A percentile compares a stretch with the other conserved stretches of the same genome.
Evolutionary conservation across 1,140 invertebrate species (phyloP).

Genomic region (Anadara kagoshimensis): DNA sequence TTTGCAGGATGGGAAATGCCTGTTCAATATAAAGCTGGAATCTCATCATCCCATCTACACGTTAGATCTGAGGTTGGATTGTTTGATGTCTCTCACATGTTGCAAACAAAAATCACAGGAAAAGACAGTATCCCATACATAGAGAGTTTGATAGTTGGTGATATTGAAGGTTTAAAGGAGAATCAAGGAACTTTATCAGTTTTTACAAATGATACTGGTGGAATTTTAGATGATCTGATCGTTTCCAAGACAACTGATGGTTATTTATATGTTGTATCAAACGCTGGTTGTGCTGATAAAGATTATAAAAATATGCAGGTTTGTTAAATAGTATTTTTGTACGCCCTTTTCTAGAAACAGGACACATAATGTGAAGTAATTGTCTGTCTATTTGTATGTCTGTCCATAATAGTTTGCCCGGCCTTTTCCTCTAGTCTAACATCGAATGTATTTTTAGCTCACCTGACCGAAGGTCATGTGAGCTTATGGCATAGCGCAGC

Average conservation of each 20-base stretch:
- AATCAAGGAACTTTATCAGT: slow-evolving; percentile 87
- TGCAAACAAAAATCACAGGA: slow-evolving; percentile 90
- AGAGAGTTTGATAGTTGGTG: slow-evolving; percentile 89
- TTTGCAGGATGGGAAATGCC: slow-evolving; percentile 94
- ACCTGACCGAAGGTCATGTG: too few species aligned
- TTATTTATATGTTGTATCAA: slow-evolving; percentile 94
- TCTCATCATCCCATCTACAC: slow-evolving; percentile 89
- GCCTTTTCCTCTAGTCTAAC: too few species aligned
- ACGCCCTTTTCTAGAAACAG: too few species aligned
- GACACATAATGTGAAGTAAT: too few species aligned
- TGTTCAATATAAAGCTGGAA: slow-evolving; percentile 87
- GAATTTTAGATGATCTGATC: slow-evolving; percentile 98
- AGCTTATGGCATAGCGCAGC: too few species aligned
- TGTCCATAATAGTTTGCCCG: too few species aligned
- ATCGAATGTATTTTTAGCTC: too few species aligned
- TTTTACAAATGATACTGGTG: slow-evolving; percentile 91
- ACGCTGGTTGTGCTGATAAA: slow-evolving; percentile 86
- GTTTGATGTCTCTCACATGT: slow-evolving; percentile 99
- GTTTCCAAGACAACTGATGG: slow-evolving; percentile 87
- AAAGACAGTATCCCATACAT: slow-evolving; percentile 86
- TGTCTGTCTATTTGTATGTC: too few species aligned
- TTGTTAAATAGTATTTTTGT: neutral
- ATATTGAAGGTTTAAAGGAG: slow-evolving; percentile 82
- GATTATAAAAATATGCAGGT: slow-evolving; percentile 77
- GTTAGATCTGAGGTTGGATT: slow-evolving; percentile 88